phyloP scores from a whole-genome alignment of 2,888 invertebrate species.

The Lutraria lutraria region DNA sequence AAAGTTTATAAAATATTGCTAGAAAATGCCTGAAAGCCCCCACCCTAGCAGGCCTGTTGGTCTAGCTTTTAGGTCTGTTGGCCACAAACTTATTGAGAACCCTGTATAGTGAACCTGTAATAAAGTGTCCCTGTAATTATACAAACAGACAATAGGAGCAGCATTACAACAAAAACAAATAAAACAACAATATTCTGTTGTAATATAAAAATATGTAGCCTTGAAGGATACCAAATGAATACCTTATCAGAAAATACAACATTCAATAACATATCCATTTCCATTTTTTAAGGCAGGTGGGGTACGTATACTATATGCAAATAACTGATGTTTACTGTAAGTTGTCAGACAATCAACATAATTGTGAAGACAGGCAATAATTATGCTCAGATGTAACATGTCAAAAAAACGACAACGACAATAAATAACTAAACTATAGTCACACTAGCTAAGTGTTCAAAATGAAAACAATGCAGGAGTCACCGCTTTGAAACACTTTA shows the following conservation, averaged over 20 bases:
- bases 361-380: not conserved
- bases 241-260: not conserved
- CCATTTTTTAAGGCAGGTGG: not conserved
- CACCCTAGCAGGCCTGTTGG: no score
- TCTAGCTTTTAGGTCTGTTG: no score
- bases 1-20: no score
- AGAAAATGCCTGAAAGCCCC: no score
- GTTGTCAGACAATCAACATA: not conserved
- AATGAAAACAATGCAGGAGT: no score
- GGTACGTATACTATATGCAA: no score
- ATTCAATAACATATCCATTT: not conserved
- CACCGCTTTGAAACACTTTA: no score
- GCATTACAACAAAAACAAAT: not conserved
- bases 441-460: not conserved
- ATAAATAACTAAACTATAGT: not conserved
- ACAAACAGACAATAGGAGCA: not conserved
- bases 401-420: not conserved
- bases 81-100: no score
- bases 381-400: not conserved
- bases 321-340: not conserved
- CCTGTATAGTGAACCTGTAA: no score
- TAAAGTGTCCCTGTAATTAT: no score
- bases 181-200: not conserved
- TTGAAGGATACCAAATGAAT: not conserved
- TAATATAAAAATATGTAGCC: not conserved